Evolutionary conservation across 2,888 invertebrate genomes (phyloP), one percentile per base, ranked within the genome.

Genomic region (Melipona beecheii): DNA sequence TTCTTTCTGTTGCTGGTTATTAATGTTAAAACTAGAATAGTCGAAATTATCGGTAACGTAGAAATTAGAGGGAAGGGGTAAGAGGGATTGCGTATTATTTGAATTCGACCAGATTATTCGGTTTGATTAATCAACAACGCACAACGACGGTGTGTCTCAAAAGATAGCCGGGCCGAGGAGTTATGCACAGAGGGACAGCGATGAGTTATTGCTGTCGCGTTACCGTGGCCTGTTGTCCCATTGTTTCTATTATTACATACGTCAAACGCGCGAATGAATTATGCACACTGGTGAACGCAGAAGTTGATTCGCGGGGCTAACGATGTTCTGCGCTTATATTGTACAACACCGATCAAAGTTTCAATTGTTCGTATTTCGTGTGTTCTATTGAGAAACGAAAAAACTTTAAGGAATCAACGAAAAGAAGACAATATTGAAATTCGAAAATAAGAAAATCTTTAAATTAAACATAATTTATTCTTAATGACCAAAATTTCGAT

Each of bases 221-320:
- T 87, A 86, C 83, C 83, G 60, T 73, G 75, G 64, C 74, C 80
- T 78, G 83, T 85, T 87, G 86, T 72, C 71, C 89, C 83, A 83
- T 87, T 81, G 81, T 85, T 82, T 83, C 80, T 81, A 86, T 89
- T 86, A 87, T 86, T 87, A 78, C 86, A 80, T 80, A 80, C 84
- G 82, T 78, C 83, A 85, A 75, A 75, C 75, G 52, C 49, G 77
- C 70, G 64, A 83, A 62, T 86, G 69, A 87, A 87, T 84, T 89
- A 79, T 70, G 75, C 78, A 74, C 56, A 52, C 65, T 15, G 58
- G 71, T 86, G 81, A 86, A 76, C 77, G 74, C 73, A 75, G 81
- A 86, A 86, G 84, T 86, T 86, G 78, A 81, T 83, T 84, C 68
- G 31, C 58, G 64, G n/a, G 54, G 80, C 50, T 72, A 64, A 75